Percentiles rank a stretch among this genome's conserved stretches.
Conservation (phyloP, 2,797 vertebrate species). For the Adrianichthys oophorus region DNA sequence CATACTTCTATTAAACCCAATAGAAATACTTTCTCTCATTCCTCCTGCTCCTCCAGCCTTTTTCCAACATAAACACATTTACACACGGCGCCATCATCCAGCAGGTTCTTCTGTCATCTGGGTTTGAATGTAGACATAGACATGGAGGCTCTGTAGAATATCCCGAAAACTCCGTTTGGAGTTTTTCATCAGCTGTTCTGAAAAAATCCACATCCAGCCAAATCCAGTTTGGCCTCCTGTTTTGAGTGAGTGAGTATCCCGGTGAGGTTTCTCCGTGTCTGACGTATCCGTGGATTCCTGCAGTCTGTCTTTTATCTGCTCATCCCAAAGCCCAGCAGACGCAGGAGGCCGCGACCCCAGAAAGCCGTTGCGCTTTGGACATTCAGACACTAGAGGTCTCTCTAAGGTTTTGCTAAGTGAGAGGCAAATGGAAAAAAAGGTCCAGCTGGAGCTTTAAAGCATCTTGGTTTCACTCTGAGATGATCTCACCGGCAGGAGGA, state of each 20-base stretch:
- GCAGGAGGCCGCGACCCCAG: constrained; percentile 1
- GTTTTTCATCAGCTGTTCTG: constrained; percentile 57
- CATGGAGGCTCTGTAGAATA: constrained; percentile 55
- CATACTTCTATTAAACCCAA: no score
- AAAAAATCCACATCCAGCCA: constrained; percentile 48
- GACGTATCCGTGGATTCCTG: constrained; percentile 30
- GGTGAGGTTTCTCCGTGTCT: constrained; percentile 36
- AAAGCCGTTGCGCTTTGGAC: constrained; percentile 23
- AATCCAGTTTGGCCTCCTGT: constrained; percentile 55
- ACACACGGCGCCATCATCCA: neutral
- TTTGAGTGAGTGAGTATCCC: constrained; percentile 47
- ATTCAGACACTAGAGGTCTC: constrained; percentile 59
- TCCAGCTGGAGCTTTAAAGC: no score
- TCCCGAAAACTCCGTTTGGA: constrained; percentile 74
- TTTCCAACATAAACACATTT: neutral
- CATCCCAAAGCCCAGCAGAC: constrained; percentile 24
- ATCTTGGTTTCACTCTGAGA: no score
- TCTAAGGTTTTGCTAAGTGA: constrained; percentile 44
- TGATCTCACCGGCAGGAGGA: no score
- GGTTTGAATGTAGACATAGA: constrained; percentile 47
- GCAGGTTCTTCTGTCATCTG: constrained; percentile 15
- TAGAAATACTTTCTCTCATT: no score
- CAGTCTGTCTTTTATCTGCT: constrained; percentile 28
- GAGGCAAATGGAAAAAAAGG: constrained; percentile 30
- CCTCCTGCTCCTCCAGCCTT: no score